A percentile compares a stretch with the other conserved stretches of the same genome.
Conservation (phyloP, 35 echinoderm and acorn worm genomes). For the Stichopus chloronotus region DNA sequence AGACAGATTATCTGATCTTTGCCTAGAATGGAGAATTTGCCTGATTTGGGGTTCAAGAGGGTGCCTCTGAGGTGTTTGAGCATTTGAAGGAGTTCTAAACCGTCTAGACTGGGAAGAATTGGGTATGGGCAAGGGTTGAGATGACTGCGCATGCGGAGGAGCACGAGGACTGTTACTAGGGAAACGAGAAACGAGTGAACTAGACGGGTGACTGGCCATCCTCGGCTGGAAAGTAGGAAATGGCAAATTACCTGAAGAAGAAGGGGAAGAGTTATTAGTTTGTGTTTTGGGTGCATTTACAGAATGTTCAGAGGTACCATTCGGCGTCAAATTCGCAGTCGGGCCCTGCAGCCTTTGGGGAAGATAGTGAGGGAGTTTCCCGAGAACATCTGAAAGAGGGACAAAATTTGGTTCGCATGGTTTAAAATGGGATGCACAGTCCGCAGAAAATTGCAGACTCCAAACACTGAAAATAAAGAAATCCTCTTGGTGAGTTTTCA, state of each 20-base stretch:
- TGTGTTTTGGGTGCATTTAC: slow-evolving; percentile 10
- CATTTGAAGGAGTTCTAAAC: not conserved
- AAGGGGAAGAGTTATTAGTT: not conserved
- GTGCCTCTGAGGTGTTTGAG: not conserved
- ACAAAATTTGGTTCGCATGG: not conserved
- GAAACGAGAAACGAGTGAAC: not conserved
- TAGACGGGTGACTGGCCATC: not conserved
- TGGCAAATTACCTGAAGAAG: not conserved
- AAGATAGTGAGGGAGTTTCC: not conserved
- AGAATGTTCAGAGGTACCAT: not conserved
- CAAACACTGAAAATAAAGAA: too few species aligned
- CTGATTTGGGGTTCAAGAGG: not conserved
- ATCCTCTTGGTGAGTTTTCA: too few species aligned
- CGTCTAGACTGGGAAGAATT: not conserved
- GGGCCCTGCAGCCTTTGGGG: not conserved
- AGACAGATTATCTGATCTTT: not conserved
- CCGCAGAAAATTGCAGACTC: too few species aligned
- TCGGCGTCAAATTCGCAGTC: not conserved
- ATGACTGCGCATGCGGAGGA: not conserved
- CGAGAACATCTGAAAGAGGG: not conserved
- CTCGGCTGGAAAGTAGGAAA: not conserved
- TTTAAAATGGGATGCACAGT: too few species aligned
- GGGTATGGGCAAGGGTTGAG: not conserved
- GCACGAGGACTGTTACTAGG: not conserved
- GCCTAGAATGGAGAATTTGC: not conserved